Evolutionary conservation across 2,888 invertebrate species (phyloP).

Genomic region (Oligia strigilis): DNA sequence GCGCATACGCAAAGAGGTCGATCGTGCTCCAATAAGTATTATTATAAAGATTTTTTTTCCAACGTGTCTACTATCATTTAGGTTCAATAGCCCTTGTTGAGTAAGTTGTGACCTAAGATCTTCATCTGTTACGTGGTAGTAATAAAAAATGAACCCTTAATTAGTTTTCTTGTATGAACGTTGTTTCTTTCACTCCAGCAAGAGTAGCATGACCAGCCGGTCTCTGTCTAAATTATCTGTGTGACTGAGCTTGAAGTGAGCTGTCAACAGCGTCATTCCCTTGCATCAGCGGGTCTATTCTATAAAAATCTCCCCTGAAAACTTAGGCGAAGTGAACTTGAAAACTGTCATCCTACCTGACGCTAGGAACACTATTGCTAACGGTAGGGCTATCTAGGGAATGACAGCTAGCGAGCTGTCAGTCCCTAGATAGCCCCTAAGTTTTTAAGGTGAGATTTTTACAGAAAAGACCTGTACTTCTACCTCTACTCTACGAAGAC

Average conservation of each 20-base stretch:
- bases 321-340: no score
- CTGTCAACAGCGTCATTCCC: not conserved
- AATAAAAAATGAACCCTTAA: not conserved
- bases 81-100: conserved; percentile 63
- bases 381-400: no score
- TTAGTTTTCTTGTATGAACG: conserved; percentile 2
- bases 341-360: no score
- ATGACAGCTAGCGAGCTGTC: no score
- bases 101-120: conserved; percentile 44
- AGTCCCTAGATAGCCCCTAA: not conserved
- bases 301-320: no score
- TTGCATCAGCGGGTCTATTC: not conserved
- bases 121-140: conserved; percentile 31
- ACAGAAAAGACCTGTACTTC: not conserved
- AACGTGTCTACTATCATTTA: conserved; percentile 51
- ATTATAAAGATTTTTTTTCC: conserved; percentile 62
- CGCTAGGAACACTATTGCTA: no score
- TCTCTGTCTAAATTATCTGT: not conserved
- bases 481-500: no score
- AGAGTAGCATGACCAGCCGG: no score
- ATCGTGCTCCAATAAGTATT: conserved; percentile 64
- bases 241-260: not conserved
- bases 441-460: not conserved
- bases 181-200: not conserved
- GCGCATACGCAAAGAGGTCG: conserved; percentile 62